A percentile compares a stretch with the other conserved stretches of the same genome.
Evolutionary conservation across 2,113 vertebrate species (phyloP).

Genomic region (Podiceps cristatus): DNA sequence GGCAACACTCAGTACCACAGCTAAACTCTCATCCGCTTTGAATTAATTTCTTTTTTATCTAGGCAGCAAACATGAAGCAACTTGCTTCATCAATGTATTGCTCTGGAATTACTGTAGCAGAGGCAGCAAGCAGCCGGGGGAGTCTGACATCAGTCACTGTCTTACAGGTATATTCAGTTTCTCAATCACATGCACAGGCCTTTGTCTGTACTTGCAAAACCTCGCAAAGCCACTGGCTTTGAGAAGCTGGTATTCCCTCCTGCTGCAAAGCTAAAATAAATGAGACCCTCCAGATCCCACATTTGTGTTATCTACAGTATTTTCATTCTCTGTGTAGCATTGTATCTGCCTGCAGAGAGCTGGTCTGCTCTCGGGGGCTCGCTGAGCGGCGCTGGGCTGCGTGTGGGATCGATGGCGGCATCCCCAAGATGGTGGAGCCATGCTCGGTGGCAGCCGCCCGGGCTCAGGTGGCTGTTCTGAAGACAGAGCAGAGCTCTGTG

Average conservation of each 20-base stretch:
- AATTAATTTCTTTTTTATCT: slow-evolving; percentile 37
- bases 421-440: background rate
- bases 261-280: background rate
- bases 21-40: background rate
- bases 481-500: background rate
- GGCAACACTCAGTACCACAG: background rate
- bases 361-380: background rate
- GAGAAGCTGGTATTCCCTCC: background rate
- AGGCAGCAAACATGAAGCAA: slow-evolving; percentile 44
- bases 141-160: slow-evolving; percentile 56
- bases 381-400: background rate
- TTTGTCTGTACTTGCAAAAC: slow-evolving; percentile 66
- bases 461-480: background rate
- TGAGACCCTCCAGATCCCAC: background rate
- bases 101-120: slow-evolving; percentile 31
- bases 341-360: background rate
- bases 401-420: fast-evolving
- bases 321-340: background rate
- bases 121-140: slow-evolving; percentile 12
- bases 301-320: background rate
- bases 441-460: background rate
- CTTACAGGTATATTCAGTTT: slow-evolving; percentile 49
- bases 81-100: slow-evolving; percentile 47
- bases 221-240: background rate
- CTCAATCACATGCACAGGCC: slow-evolving; percentile 28